Evolutionary conservation across 2,888 invertebrate species (phyloP).

Genomic region (Ceraclea dissimilis): DNA sequence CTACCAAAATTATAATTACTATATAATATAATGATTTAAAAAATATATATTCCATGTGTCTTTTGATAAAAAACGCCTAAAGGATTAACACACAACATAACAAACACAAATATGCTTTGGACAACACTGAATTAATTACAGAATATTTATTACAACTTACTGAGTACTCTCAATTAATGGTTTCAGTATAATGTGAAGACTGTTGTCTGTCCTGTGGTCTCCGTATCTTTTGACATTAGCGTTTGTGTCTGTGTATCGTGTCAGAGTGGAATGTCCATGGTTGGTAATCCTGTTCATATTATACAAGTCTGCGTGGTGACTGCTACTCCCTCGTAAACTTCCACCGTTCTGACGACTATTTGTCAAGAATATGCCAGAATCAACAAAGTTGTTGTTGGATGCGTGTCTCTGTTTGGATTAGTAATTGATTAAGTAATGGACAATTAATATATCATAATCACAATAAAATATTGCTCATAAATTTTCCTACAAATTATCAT

Average conservation of each 20-base stretch:
- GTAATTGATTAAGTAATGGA: neutral
- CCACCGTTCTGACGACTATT: conserved; percentile 25
- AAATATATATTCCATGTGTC: too few species aligned
- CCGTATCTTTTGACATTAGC: conserved; percentile 35
- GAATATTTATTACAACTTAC: conserved; percentile 38
- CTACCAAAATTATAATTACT: too few species aligned
- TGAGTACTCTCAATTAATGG: conserved; percentile 53
- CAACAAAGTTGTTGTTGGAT: conserved; percentile 53
- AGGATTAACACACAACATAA: too few species aligned
- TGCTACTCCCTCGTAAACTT: conserved; percentile 21
- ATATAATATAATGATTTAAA: too few species aligned
- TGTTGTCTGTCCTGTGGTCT: conserved; percentile 39
- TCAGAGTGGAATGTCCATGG: conserved; percentile 20
- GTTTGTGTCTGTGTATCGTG: conserved; percentile 27
- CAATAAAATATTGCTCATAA: too few species aligned
- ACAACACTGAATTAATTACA: too few species aligned
- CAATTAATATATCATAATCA: too few species aligned
- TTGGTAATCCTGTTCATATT: conserved; percentile 18
- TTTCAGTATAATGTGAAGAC: conserved; percentile 50
- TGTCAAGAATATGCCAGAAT: conserved; percentile 33
- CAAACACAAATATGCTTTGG: too few species aligned
- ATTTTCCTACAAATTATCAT: too few species aligned
- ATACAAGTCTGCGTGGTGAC: conserved; percentile 23
- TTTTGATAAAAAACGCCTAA: too few species aligned
- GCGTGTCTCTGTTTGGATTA: conserved; percentile 46